Conservation (phyloP, 2,888 invertebrate species). For the Drosophila lutescens region DNA sequence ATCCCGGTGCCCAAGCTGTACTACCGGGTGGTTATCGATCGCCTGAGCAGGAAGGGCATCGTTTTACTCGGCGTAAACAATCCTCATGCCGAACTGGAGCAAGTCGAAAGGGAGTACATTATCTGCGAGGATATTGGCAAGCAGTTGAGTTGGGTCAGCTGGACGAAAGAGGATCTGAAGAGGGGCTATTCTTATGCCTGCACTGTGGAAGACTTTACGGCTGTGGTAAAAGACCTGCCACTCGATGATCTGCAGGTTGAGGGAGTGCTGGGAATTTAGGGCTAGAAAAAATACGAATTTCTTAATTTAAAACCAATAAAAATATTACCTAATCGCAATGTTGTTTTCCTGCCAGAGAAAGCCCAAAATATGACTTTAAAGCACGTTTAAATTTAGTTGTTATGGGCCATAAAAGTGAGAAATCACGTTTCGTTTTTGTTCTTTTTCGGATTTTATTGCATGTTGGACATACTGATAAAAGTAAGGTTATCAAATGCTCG, state of each 20-base stretch:
- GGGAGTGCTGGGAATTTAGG: slow-evolving; percentile 65
- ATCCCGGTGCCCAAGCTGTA: slow-evolving; percentile 86
- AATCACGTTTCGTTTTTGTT: slow-evolving; percentile 38
- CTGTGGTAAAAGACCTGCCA: slow-evolving; percentile 69
- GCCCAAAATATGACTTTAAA: slow-evolving; percentile 1
- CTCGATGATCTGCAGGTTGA: slow-evolving; percentile 59
- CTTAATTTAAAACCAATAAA: slow-evolving; percentile 30
- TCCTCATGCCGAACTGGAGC: slow-evolving; percentile 74
- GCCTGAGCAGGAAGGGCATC: slow-evolving; percentile 83
- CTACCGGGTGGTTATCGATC: slow-evolving; percentile 86
- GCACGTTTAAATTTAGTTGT: slow-evolving; percentile 31
- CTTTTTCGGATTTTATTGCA: slow-evolving; percentile 40
- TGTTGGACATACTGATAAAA: slow-evolving; percentile 41
- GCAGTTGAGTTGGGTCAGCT: slow-evolving; percentile 72
- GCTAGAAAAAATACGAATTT: slow-evolving; percentile 11
- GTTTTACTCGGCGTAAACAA: slow-evolving; percentile 86
- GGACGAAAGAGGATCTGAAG: slow-evolving; percentile 68
- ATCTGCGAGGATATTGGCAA: slow-evolving; percentile 78
- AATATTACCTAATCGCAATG: slow-evolving; percentile 2
- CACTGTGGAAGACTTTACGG: slow-evolving; percentile 70
- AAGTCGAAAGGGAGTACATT: slow-evolving; percentile 69
- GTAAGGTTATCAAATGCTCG: slow-evolving; percentile 30
- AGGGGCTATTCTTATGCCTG: slow-evolving; percentile 81
- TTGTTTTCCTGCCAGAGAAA: slow-evolving; percentile 8
- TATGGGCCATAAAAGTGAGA: slow-evolving; percentile 16